Percentiles rank a stretch among this genome's conserved stretches.
Evolutionary conservation across 2,113 vertebrate species (phyloP).

Genomic region (Falco punctatus): DNA sequence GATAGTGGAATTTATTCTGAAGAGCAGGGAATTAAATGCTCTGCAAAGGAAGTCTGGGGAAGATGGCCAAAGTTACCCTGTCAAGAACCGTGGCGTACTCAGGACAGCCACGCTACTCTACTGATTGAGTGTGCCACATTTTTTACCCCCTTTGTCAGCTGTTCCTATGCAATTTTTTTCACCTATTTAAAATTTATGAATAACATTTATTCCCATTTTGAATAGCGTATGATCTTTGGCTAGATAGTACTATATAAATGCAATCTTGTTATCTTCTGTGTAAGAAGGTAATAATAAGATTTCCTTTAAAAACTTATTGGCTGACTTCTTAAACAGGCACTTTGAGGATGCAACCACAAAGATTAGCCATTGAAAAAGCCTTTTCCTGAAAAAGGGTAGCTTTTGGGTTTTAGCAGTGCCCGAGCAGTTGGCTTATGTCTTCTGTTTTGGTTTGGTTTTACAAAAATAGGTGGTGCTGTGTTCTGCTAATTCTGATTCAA

Average conservation of each 20-base stretch:
- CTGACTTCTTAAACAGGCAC: neutral
- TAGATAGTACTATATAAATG: neutral
- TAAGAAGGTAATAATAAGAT: neutral
- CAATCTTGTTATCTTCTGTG: neutral
- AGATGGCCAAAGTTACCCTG: neutral
- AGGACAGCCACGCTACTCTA: fast-evolving
- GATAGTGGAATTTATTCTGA: neutral
- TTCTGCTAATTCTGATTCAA: neutral
- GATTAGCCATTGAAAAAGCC: neutral
- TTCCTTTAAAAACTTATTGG: neutral
- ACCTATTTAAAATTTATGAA: neutral
- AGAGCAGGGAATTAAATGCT: neutral
- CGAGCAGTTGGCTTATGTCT: neutral
- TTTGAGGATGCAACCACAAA: neutral
- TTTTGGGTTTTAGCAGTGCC: neutral
- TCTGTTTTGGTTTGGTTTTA: neutral
- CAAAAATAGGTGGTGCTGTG: neutral
- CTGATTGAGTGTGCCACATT: neutral
- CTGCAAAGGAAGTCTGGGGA: neutral
- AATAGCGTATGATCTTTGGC: neutral
- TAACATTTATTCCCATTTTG: neutral
- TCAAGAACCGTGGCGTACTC: neutral
- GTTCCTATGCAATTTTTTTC: neutral
- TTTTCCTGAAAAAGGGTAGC: neutral
- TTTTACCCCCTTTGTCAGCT: neutral